Conservation (phyloP, 1,140 invertebrate species). For the Bilobella aurantiaca region DNA sequence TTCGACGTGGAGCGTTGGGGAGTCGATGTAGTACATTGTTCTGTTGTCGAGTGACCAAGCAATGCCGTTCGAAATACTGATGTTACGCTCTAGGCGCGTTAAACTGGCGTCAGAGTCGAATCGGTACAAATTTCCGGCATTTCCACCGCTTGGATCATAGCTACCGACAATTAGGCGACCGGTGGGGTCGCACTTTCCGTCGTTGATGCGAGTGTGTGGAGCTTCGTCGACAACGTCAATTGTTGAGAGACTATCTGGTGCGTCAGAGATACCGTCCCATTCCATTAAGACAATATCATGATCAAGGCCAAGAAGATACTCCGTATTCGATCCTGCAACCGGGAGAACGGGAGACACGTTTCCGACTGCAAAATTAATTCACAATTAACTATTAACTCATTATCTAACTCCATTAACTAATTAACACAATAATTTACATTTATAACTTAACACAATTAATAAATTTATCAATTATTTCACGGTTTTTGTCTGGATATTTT, state of each 20-base stretch:
- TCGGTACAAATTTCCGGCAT: slow-evolving; percentile 7
- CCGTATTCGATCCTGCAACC: slow-evolving; percentile 47
- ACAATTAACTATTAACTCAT: too few species aligned
- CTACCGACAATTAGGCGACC: slow-evolving; percentile 51
- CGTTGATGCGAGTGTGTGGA: slow-evolving; percentile 61
- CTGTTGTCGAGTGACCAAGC: slow-evolving; percentile 60
- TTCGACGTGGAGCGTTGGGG: slow-evolving; percentile 52
- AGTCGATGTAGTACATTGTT: slow-evolving; percentile 66
- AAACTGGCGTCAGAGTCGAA: slow-evolving; percentile 3
- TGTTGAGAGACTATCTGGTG: slow-evolving; percentile 44
- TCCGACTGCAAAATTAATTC: slow-evolving; percentile 36
- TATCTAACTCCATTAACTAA: too few species aligned
- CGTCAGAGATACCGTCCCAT: slow-evolving; percentile 45
- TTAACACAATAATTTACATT: too few species aligned
- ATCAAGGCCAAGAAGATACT: slow-evolving; percentile 55
- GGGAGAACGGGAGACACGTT: slow-evolving; percentile 42
- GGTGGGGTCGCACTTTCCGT: slow-evolving; percentile 69
- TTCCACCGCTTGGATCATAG: not conserved
- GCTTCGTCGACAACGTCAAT: slow-evolving; percentile 49
- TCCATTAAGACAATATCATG: slow-evolving; percentile 44
- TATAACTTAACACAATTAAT: too few species aligned
- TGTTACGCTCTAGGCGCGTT: slow-evolving; percentile 34
- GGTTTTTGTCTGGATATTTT: too few species aligned
- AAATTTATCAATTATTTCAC: too few species aligned
- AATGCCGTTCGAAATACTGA: slow-evolving; percentile 68